phyloP scores from a whole-genome alignment of 2,888 invertebrate genomes.

The Caenorhabditis drosophilae region DNA sequence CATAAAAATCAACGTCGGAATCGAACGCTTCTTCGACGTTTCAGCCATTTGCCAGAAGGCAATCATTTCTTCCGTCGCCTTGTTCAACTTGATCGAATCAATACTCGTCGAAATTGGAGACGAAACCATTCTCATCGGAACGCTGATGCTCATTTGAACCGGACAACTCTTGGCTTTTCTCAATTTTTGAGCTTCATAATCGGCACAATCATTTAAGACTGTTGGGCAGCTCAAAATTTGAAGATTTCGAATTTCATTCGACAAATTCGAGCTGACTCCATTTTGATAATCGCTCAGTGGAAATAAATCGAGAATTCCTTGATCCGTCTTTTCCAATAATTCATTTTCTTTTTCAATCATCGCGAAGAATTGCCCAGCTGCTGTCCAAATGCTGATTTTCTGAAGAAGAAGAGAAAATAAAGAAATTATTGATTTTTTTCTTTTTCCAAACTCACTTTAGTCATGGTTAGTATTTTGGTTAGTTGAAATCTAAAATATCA shows the following conservation, averaged over 20 bases:
- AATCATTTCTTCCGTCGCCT: slow-evolving; percentile 1
- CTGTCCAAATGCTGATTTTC: slow-evolving; percentile 32
- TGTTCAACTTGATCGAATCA: slow-evolving; percentile 1
- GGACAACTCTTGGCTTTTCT: slow-evolving; percentile 14
- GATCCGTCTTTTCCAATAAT: slow-evolving; percentile 9
- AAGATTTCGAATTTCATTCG: neutral
- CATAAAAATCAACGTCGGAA: neutral
- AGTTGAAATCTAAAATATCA: neutral
- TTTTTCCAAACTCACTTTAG: neutral
- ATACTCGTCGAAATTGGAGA: neutral
- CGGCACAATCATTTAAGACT: neutral
- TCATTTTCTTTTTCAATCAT: slow-evolving; percentile 13
- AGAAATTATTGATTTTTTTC: neutral
- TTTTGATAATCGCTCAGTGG: slow-evolving; percentile 23
- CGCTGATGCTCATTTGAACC: no score
- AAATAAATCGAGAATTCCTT: slow-evolving; percentile 1
- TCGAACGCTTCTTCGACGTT: neutral
- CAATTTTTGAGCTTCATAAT: neutral
- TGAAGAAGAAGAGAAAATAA: slow-evolving; percentile 1
- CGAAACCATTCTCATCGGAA: neutral
- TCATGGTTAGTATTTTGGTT: neutral
- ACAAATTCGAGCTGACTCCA: neutral
- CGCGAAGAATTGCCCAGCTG: slow-evolving; percentile 26
- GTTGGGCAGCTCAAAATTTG: slow-evolving; percentile 20
- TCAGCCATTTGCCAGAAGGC: slow-evolving; percentile 1